Conservation (phyloP, 2,113 vertebrate species). For the Zootoca vivipara region DNA sequence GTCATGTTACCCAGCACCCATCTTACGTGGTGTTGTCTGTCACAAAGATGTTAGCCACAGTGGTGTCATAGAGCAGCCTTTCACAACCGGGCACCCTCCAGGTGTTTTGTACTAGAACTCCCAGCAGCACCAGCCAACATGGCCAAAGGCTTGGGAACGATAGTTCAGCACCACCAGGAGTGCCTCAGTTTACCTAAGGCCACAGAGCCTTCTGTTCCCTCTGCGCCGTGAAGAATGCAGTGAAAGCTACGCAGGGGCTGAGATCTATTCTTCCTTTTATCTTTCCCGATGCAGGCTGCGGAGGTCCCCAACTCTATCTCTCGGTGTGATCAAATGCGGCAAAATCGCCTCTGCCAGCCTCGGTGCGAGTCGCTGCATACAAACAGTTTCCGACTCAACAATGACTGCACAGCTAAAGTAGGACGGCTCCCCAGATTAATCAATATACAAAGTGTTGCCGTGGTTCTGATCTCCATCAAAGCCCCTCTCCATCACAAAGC, state of each 20-base stretch:
- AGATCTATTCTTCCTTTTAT: background rate
- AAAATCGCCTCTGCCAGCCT: background rate
- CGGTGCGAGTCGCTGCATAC: accelerated
- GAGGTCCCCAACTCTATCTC: background rate
- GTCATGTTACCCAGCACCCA: too few relatives aligned
- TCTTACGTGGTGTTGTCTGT: background rate
- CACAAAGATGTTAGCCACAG: background rate
- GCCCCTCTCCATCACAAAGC: conserved; percentile 40
- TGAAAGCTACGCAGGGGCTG: background rate
- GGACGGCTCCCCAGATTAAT: conserved; percentile 45
- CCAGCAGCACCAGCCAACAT: background rate
- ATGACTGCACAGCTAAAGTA: background rate
- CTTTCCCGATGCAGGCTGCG: background rate
- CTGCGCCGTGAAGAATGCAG: background rate
- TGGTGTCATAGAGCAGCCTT: background rate
- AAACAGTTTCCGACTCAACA: conserved; percentile 15
- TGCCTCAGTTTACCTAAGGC: background rate
- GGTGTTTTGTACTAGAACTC: too few relatives aligned
- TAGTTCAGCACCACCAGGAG: background rate
- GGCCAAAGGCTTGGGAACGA: background rate
- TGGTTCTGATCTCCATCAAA: conserved; percentile 60
- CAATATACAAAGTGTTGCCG: conserved; percentile 47
- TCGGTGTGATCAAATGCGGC: background rate
- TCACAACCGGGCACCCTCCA: background rate
- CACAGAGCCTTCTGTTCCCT: too few relatives aligned